Conservation (phyloP, 2,797 vertebrate species). For the Lophius americanus region DNA sequence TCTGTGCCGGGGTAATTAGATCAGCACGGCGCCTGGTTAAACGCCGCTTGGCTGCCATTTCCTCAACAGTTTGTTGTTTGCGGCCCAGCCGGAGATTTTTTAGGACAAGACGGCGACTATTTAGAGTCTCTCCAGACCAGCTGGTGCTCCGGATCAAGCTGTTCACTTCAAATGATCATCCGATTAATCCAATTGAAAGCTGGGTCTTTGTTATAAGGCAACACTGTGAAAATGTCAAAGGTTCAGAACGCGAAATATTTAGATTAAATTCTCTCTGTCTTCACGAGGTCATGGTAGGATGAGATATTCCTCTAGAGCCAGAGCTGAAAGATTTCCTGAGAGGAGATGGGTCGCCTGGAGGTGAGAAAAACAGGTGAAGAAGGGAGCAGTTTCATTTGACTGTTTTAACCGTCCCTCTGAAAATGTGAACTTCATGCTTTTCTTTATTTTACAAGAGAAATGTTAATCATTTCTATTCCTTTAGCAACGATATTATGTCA, state of each 20-base stretch:
- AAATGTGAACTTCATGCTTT: no score
- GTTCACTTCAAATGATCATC: conserved; percentile 60
- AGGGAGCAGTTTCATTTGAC: no score
- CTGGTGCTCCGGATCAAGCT: conserved; percentile 57
- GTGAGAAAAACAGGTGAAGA: no score
- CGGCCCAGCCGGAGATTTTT: conserved; percentile 33
- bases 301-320: background rate
- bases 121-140: conserved; percentile 63
- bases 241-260: background rate
- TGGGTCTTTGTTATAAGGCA: conserved; percentile 34
- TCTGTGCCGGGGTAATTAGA: conserved; percentile 19
- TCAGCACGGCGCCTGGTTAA: conserved; percentile 40
- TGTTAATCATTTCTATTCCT: no score
- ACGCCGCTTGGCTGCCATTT: conserved; percentile 36
- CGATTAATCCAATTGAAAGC: conserved; percentile 43
- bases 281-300: background rate
- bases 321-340: no score
- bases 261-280: background rate
- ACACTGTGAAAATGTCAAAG: conserved; percentile 9
- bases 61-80: conserved; percentile 55
- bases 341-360: no score
- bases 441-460: no score
- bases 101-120: conserved; percentile 31
- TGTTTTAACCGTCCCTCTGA: no score
- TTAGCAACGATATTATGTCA: no score